A percentile compares a stretch with the other conserved stretches of the same genome.
These are phyloP conservation scores for Oreochromis spilurus DNA, from an alignment of 2,113 vertebrate species.

Conservation along the genomic window DNA sequence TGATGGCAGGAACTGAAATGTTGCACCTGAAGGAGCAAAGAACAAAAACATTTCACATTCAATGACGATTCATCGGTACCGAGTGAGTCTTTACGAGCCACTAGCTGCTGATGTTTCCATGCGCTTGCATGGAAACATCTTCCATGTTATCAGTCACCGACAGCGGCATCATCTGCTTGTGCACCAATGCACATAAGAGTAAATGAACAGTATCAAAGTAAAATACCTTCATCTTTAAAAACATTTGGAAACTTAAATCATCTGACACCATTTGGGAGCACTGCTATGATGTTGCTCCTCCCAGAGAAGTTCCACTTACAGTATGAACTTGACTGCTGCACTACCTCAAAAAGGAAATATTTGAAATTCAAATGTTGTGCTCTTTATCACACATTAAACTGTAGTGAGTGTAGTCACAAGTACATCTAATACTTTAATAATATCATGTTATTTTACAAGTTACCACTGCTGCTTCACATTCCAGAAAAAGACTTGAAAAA, in stretches of 20 bases:
- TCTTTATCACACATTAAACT: background rate
- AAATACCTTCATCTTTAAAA: background rate
- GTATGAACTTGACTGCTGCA: background rate
- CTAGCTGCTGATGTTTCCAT: slow-evolving; percentile 23
- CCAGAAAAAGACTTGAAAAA: background rate
- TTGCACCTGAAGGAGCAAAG: slow-evolving; percentile 79
- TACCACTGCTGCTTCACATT: background rate
- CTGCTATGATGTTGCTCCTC: background rate
- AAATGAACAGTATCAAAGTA: background rate
- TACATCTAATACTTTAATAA: background rate
- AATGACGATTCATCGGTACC: background rate
- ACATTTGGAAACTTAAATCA: background rate
- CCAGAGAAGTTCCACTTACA: background rate
- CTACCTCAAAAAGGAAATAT: background rate
- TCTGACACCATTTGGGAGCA: background rate
- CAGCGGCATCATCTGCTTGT: background rate
- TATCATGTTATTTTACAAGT: background rate
- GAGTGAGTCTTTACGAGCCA: background rate
- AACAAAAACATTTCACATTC: background rate
- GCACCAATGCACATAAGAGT: background rate
- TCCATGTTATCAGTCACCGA: background rate
- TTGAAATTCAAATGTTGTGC: background rate
- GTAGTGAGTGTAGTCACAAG: background rate
- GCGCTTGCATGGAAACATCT: background rate
- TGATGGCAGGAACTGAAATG: slow-evolving; percentile 85